A percentile compares a stretch with the other conserved stretches of the same genome.
These are phyloP conservation scores for Actias luna DNA, from an alignment of 2,888 invertebrate species.

Conservation along the genomic window DNA sequence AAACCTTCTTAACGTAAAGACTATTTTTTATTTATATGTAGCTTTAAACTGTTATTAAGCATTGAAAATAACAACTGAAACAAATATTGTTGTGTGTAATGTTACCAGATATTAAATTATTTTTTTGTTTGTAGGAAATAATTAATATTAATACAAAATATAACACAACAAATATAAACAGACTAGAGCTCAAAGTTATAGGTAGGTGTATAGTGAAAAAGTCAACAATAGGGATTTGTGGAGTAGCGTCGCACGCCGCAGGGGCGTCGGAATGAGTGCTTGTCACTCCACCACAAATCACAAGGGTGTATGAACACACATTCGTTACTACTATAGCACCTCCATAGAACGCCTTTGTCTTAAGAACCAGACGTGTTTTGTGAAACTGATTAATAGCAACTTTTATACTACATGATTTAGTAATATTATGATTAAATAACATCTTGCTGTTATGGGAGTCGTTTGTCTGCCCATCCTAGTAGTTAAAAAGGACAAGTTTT, in stretches of 20 bases:
- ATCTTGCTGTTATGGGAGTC: too few relatives aligned
- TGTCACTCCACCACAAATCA: constrained; percentile 63
- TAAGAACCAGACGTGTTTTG: constrained; percentile 31
- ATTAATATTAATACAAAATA: too few relatives aligned
- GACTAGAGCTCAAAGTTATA: constrained; percentile 12
- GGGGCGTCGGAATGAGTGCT: constrained; percentile 51
- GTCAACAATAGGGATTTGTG: constrained; percentile 49
- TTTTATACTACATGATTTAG: not conserved
- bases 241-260: constrained; percentile 45
- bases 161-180: not conserved
- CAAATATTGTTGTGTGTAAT: not conserved
- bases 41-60: not conserved
- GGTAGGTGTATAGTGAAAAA: constrained; percentile 21
- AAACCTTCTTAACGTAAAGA: not conserved
- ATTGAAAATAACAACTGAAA: not conserved
- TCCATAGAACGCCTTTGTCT: constrained; percentile 15
- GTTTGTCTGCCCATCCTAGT: too few relatives aligned
- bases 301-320: constrained; percentile 41
- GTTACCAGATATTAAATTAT: not conserved
- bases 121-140: not conserved
- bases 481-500: too few relatives aligned
- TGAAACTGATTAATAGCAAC: not conserved
- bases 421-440: not conserved
- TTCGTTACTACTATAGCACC: constrained; percentile 17
- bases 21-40: not conserved